Evolutionary conservation across 2,113 vertebrate species (phyloP).

Genomic region (Phrynocephalus versicolor): DNA sequence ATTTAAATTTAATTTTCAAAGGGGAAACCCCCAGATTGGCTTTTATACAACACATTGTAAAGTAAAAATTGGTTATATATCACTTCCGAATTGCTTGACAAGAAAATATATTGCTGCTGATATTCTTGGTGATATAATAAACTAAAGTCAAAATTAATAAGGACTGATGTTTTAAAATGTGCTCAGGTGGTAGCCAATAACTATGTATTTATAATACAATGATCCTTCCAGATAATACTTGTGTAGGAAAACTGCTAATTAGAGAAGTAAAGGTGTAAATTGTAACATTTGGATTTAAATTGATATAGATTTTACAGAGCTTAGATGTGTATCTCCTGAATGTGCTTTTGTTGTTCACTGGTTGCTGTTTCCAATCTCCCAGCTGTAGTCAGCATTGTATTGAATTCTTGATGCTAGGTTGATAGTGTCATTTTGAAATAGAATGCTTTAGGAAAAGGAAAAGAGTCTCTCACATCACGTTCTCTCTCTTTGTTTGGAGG

Average conservation of each 20-base stretch:
- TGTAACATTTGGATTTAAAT: neutral
- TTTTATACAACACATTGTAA: neutral
- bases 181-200: neutral
- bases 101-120: neutral
- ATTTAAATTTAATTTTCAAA: constrained; percentile 28
- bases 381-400: neutral
- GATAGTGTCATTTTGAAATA: neutral
- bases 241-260: neutral
- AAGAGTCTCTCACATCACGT: neutral
- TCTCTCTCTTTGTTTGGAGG: neutral
- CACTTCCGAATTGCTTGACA: neutral
- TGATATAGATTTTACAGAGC: neutral
- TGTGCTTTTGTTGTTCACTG: neutral
- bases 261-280: neutral
- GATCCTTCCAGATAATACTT: neutral
- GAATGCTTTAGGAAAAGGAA: neutral
- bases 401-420: neutral
- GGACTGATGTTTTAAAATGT: neutral
- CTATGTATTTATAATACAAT: neutral
- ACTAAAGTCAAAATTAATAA: constrained; percentile 5
- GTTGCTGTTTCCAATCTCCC: no score
- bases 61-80: neutral
- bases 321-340: neutral
- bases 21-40: neutral
- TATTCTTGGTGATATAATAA: neutral